Evolutionary conservation across 1,140 invertebrate genomes (phyloP), one percentile per base, ranked within the genome.

Genomic region (Palaemon carinicauda): DNA sequence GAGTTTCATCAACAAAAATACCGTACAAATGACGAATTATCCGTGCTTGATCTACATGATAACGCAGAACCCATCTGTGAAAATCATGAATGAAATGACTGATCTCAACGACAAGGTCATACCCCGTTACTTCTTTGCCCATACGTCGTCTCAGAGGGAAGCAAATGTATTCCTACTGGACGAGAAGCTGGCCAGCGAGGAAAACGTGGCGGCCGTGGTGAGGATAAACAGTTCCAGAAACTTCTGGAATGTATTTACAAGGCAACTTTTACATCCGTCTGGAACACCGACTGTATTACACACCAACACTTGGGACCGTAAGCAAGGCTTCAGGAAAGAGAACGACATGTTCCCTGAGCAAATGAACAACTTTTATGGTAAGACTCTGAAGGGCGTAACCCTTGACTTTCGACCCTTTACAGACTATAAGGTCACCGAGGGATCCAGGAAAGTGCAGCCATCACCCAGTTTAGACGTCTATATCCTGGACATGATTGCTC

Each of bases 321-420:
- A 5, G 9, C 71, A 19, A 29, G 77, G 77, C 7, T 53, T 86
- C 15, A 3, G 3, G 31, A 56, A 54, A 17, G 53, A 15, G 3
- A 14, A 24, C 5, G 24, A 81, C 10, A 52, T 87, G 4, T 87
- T 87, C 41, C 86, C 86, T 2, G 75, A 86, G 21, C 83, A 86
- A 52, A 79, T 86, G 83, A 29, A 7, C 7, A 86, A 86, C 24
- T 87, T 87, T n/a, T 82, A 82, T 21, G 86, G 86, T 1, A n/a
- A 21, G 33, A 77, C 60, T 33, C 33, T 87, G 5, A 50, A n/a
- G 19, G 86, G 86, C 31, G 69, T 77, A 2, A 77, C 71, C 7
- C 24, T 82, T 19, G 79, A 87, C 56, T 87, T 81, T 80, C 69
- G 31, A 15, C 86, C 86, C n/a, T 82, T 81, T 31, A 65, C 73